Percentiles rank a stretch among this genome's conserved stretches.
phyloP scores from a whole-genome alignment of 37 sponge, comb jelly and placozoan species.

The Beroe ovata region DNA sequence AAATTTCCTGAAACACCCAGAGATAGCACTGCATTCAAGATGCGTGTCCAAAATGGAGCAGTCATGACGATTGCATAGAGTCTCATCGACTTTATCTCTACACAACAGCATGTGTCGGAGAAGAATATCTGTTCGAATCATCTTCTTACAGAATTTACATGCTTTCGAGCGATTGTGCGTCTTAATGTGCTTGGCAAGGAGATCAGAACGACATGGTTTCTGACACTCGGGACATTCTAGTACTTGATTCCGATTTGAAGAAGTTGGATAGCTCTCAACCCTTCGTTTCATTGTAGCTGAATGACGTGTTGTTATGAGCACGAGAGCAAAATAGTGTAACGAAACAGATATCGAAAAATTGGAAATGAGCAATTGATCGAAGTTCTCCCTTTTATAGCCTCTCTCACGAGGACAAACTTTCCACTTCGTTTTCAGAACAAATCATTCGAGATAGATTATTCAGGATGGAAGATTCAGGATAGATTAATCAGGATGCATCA shows the following conservation, averaged over 20 bases:
- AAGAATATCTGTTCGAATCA: neutral
- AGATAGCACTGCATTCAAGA: constrained; percentile 11
- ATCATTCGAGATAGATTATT: neutral
- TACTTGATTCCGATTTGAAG: neutral
- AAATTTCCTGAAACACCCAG: neutral
- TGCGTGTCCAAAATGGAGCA: neutral
- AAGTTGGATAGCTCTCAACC: neutral
- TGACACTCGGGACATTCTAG: constrained; percentile 34
- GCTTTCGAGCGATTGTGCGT: constrained; percentile 6
- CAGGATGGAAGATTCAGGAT: no score
- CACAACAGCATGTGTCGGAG: neutral
- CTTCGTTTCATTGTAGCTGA: neutral
- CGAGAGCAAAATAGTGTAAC: neutral
- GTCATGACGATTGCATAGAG: constrained; percentile 27
- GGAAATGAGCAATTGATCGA: neutral
- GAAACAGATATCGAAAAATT: neutral
- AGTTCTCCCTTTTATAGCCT: neutral
- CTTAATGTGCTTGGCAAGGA: neutral
- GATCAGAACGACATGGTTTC: constrained; percentile 13
- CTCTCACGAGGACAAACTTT: neutral
- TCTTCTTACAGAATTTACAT: constrained; percentile 14
- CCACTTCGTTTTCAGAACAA: no score
- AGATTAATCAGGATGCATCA: no score
- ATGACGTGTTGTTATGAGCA: neutral
- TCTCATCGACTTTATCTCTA: constrained; percentile 2